These are phyloP conservation scores for Emys orbicularis DNA, from an alignment of 2,797 vertebrate genomes.

Conservation along the genomic window DNA sequence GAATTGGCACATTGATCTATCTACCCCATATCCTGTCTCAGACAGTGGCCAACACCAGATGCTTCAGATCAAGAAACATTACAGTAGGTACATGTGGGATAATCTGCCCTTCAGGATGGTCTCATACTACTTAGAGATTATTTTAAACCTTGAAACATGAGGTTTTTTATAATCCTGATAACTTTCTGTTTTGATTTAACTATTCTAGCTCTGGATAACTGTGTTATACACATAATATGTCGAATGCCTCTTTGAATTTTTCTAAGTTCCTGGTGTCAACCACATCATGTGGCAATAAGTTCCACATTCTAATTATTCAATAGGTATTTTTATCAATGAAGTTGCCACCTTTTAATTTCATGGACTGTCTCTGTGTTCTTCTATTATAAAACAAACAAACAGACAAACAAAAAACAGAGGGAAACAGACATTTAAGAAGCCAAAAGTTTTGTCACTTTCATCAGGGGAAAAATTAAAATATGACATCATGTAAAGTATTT, in stretches of 20 bases:
- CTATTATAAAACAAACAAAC: neutral
- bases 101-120: neutral
- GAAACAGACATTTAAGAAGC: neutral
- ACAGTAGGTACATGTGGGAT: neutral
- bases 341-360: neutral
- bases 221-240: neutral
- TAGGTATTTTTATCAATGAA: neutral
- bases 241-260: neutral
- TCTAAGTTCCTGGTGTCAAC: neutral
- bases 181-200: neutral
- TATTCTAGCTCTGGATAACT: neutral
- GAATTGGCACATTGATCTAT: neutral
- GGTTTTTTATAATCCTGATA: neutral
- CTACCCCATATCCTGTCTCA: neutral
- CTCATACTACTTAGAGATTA: neutral
- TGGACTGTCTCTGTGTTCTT: neutral
- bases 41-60: neutral
- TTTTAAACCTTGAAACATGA: neutral
- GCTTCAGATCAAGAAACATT: neutral
- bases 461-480: neutral
- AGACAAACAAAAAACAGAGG: neutral
- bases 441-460: neutral
- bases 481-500: neutral
- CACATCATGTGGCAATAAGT: neutral
- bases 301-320: neutral